Percentiles rank a stretch among this genome's conserved stretches.
These are phyloP conservation scores for Phocoena sinus DNA, from an alignment of 2,113 vertebrate species.

Conservation along the genomic window DNA sequence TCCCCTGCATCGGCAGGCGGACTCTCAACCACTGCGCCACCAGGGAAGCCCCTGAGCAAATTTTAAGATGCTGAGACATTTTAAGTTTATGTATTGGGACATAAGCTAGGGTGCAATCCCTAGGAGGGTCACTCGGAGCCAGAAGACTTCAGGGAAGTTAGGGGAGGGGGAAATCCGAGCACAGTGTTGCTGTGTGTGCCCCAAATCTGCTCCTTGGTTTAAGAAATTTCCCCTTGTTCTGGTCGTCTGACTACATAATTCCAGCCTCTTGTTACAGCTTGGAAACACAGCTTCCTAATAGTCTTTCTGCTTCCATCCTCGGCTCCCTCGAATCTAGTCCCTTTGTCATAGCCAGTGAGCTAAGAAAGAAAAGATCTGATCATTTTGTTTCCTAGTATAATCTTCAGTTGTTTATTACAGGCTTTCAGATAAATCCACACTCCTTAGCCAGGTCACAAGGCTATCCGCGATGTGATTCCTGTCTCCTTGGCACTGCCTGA, in stretches of 20 bases:
- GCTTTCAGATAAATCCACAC: not conserved
- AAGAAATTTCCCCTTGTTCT: not conserved
- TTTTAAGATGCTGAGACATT: not conserved
- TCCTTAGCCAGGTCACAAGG: not conserved
- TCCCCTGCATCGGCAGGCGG: no score
- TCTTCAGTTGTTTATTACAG: not conserved
- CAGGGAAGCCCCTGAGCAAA: no score
- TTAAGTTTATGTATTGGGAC: no score
- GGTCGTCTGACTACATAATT: not conserved
- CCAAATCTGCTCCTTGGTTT: not conserved
- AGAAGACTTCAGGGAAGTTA: no score
- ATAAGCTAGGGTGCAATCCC: not conserved
- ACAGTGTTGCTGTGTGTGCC: fast-evolving
- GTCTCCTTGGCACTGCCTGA: not conserved
- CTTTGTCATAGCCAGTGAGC: not conserved
- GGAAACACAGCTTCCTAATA: not conserved
- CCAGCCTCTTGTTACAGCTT: not conserved
- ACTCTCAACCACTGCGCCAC: no score
- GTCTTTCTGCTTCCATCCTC: not conserved
- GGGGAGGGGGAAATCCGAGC: no score
- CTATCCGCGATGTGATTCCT: not conserved
- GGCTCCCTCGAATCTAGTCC: not conserved
- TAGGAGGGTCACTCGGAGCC: no score
- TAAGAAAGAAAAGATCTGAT: not conserved
- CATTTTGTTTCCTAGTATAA: not conserved